Conservation (phyloP, 2,888 invertebrate genomes). For the Azorinus chamasolen region DNA sequence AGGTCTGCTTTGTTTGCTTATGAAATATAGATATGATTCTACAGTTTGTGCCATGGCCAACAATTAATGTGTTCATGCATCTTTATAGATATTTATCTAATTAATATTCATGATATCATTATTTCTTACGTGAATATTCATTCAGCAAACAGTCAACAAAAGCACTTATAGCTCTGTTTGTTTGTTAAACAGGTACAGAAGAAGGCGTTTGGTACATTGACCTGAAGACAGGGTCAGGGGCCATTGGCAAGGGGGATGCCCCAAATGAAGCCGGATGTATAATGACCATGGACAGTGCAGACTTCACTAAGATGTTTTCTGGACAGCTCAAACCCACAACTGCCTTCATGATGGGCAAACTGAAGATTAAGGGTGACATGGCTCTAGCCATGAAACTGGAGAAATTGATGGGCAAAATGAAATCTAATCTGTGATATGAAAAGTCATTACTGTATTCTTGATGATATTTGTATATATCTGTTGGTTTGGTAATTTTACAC, state of each 20-base stretch:
- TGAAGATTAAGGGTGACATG: slow-evolving; percentile 96
- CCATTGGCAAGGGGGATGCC: slow-evolving; percentile 93
- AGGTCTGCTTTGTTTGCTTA: too few relatives aligned
- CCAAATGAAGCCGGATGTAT: slow-evolving; percentile 91
- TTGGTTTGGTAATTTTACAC: too few relatives aligned
- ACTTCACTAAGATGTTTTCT: slow-evolving; percentile 88
- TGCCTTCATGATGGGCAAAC: slow-evolving; percentile 98
- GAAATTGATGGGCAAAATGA: slow-evolving; percentile 82
- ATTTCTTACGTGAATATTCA: too few relatives aligned
- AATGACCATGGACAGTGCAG: slow-evolving; percentile 92
- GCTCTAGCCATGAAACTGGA: slow-evolving; percentile 98
- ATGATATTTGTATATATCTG: too few relatives aligned
- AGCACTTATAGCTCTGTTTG: too few relatives aligned
- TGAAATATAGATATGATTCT: too few relatives aligned
- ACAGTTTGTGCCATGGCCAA: too few relatives aligned
- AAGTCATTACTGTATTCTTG: too few relatives aligned
- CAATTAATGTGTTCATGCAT: too few relatives aligned
- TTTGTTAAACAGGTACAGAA: slow-evolving; percentile 90
- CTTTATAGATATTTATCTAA: too few relatives aligned
- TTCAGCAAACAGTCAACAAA: too few relatives aligned
- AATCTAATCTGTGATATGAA: slow-evolving; percentile 43
- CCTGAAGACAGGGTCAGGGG: slow-evolving; percentile 94
- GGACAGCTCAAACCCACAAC: slow-evolving; percentile 96
- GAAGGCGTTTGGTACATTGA: slow-evolving; percentile 94
- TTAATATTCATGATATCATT: too few relatives aligned